Evolutionary conservation across 2,113 vertebrate species (phyloP).

Genomic region (Meles meles): DNA sequence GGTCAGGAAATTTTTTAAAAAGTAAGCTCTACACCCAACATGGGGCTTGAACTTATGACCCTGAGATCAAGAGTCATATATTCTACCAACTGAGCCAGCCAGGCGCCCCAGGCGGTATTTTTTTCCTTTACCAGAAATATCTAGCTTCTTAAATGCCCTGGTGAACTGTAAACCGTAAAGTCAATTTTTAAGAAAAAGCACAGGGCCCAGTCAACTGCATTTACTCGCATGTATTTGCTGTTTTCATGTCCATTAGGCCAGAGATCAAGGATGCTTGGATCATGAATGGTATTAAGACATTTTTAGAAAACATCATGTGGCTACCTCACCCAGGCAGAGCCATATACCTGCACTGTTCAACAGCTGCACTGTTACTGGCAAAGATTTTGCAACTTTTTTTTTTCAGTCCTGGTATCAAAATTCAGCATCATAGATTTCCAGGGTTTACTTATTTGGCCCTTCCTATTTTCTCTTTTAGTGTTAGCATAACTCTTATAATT

Average conservation of each 20-base stretch:
- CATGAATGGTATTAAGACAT: neutral
- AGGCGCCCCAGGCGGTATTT: neutral
- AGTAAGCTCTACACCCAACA: neutral
- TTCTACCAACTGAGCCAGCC: neutral
- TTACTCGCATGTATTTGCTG: neutral
- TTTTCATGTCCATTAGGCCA: neutral
- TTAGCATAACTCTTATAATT: conserved; percentile 30
- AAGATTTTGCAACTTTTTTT: neutral
- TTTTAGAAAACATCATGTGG: conserved; percentile 14
- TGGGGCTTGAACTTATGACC: neutral
- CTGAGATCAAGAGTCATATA: neutral
- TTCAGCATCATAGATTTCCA: neutral
- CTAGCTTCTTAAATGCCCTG: conserved; percentile 29
- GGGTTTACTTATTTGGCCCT: conserved; percentile 21
- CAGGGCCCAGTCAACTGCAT: neutral
- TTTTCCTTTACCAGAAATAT: conserved; percentile 25
- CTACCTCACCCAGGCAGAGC: neutral
- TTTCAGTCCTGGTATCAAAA: neutral
- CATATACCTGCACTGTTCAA: neutral
- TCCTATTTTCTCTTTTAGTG: conserved; percentile 25
- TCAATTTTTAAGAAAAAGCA: conserved; percentile 32
- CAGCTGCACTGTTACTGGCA: neutral
- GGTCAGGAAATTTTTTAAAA: neutral
- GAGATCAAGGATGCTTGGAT: conserved; percentile 4
- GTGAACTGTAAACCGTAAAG: conserved; percentile 1